Base-by-base conservation (phyloP, 2,797 vertebrate genomes). In the Anguilla marmorata region DNA sequence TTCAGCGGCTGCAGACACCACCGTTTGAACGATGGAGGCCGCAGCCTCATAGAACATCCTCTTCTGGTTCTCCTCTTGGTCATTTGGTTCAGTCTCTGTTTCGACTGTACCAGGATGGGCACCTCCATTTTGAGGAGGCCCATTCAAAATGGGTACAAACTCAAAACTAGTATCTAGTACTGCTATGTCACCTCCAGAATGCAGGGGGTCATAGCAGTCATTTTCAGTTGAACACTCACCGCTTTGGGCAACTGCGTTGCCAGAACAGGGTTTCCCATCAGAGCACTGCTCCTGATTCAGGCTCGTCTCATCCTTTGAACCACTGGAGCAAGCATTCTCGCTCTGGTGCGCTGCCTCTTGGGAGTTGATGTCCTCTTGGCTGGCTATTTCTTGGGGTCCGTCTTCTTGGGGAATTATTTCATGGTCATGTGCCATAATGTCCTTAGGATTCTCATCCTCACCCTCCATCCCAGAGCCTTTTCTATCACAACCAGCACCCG, bases 11-110 rank as follows among this genome's bases (percentile, higher is more conserved):
- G 95, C 94, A 54, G 94, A 94, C 90, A 96, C 93, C 88, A 94
- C 95, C 9, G 93, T 91, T 56, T 92, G 94, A 90, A 96, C 95
- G 3, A 96, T 96, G 89, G 93, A 95, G 87, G 93, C 94, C 0
- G 96, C 96, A 0, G 91, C 94, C 45, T 94, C 92, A 79, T 95
- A 94, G 21, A 96, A 91, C 89, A 94, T 93, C 90, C 90, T 93
- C 94, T 95, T 96, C 93, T 92, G 93, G 88, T 90, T 90, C 88
- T 92, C 94, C 69, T 90, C 90, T 90, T 91, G 90, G 63, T 90
- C 90, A 89, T 72, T 60, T 90, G 90, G 88, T 87, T 91, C 92
- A 86, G 89, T 85, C 54, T n/a, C 88, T n/a, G 89, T 66, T 52
- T 88, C 88, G 50, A 80, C 87, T 89, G 91, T 90, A 90, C 89